Conservation (phyloP, 1,140 invertebrate genomes). For the Onthophagus taurus region DNA sequence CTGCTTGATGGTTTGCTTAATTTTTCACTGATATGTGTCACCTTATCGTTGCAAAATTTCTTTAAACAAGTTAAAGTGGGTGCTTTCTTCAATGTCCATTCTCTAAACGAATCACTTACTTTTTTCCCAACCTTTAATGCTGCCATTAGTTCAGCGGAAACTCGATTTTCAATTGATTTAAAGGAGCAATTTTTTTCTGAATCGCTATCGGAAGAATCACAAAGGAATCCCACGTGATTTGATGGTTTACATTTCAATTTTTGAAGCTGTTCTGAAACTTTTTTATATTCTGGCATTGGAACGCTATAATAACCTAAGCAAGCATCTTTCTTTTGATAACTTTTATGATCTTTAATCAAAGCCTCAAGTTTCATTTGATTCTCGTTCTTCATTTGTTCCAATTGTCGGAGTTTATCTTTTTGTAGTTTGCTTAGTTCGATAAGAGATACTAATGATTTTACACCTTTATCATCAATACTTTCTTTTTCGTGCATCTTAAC, state of each 20-base stretch:
- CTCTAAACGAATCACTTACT: constrained; percentile 3
- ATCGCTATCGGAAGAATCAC: constrained; percentile 6
- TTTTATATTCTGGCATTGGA: background rate
- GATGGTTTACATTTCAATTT: constrained; percentile 3
- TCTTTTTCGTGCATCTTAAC: no score
- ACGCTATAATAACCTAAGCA: constrained; percentile 4
- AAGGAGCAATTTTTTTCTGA: background rate
- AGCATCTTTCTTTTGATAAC: constrained; percentile 1
- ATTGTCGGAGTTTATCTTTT: background rate
- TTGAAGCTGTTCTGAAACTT: constrained; percentile 3
- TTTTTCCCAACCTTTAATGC: constrained; percentile 9
- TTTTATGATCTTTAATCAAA: constrained; percentile 3
- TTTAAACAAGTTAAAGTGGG: constrained; percentile 6
- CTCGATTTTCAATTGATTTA: background rate
- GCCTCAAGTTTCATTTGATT: constrained; percentile 4
- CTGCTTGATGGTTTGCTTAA: constrained; percentile 4
- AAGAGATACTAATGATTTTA: no score
- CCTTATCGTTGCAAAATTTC: constrained; percentile 3
- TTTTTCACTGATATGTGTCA: constrained; percentile 2
- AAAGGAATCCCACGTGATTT: background rate
- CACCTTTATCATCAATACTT: no score
- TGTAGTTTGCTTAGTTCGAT: no score
- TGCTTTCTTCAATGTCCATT: constrained; percentile 8
- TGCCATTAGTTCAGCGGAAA: constrained; percentile 1
- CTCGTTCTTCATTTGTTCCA: constrained; percentile 2